A percentile compares a stretch with the other conserved stretches of the same genome.
Evolutionary conservation across 2,113 vertebrate species (phyloP).

Genomic region (Barnardius zonarius): DNA sequence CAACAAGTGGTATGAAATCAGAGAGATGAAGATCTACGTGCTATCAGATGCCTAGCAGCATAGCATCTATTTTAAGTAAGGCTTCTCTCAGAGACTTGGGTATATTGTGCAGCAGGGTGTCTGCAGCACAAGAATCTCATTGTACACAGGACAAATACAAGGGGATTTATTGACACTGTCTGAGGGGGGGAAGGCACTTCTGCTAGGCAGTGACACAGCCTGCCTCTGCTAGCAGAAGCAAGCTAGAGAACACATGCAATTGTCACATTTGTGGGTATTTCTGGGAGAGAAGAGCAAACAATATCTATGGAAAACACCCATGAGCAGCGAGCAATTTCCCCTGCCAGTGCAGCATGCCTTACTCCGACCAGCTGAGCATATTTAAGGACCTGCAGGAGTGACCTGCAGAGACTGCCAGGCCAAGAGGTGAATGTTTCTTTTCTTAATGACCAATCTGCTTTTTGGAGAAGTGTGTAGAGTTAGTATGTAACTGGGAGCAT

Average conservation of each 20-base stretch:
- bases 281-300: not conserved
- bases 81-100: not conserved
- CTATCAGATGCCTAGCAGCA: not conserved
- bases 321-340: not conserved
- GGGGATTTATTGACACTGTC: conserved; percentile 33
- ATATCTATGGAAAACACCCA: not conserved
- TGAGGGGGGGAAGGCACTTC: not conserved
- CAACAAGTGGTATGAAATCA: not conserved
- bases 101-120: not conserved
- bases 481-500: not conserved
- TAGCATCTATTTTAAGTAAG: not conserved
- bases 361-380: not conserved
- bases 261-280: not conserved
- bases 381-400: not conserved
- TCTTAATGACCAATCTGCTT: not conserved
- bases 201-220: not conserved
- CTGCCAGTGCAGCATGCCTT: not conserved
- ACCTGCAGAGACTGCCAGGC: not conserved
- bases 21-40: not conserved
- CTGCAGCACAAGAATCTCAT: conserved; percentile 44
- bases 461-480: not conserved
- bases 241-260: not conserved
- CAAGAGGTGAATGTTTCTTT: not conserved
- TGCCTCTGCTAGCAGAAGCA: conserved; percentile 20
- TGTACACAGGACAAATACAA: conserved; percentile 55